A percentile compares a stretch with the other conserved stretches of the same genome.
These are phyloP conservation scores for Sarcophaga carnaria DNA, from an alignment of 2,888 invertebrate genomes.

Conservation along the genomic window DNA sequence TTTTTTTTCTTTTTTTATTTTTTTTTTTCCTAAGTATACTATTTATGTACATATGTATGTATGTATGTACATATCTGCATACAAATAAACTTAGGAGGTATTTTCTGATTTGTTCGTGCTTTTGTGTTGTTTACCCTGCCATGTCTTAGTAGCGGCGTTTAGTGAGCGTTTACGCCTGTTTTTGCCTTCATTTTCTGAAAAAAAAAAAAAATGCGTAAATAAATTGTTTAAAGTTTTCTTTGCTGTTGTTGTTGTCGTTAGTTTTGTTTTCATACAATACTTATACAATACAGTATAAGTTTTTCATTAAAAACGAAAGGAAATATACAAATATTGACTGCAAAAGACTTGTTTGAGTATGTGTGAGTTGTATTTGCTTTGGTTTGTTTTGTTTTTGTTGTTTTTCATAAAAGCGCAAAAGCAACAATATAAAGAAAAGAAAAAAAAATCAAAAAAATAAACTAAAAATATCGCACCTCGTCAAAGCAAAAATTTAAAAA, in stretches of 20 bases:
- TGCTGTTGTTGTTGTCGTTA: slow-evolving; percentile 42
- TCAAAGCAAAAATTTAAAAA: slow-evolving; percentile 37
- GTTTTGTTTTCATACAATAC: slow-evolving; percentile 40
- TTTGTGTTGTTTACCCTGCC: not conserved
- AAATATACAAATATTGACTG: slow-evolving; percentile 34
- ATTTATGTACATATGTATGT: not conserved
- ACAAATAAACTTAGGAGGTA: no score
- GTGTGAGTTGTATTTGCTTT: not conserved
- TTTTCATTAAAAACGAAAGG: no score
- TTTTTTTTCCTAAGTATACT: not conserved
- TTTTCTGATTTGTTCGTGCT: not conserved
- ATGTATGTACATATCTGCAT: not conserved
- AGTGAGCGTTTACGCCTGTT: not conserved
- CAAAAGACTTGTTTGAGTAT: slow-evolving; percentile 29
- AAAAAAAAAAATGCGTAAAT: slow-evolving; percentile 55
- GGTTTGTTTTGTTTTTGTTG: slow-evolving; percentile 30
- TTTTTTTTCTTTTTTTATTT: no score
- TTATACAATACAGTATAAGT: slow-evolving; percentile 13
- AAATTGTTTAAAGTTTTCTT: slow-evolving; percentile 20
- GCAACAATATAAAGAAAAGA: slow-evolving; percentile 17
- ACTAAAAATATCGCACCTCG: slow-evolving; percentile 37
- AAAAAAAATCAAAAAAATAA: slow-evolving; percentile 16
- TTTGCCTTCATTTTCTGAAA: slow-evolving; percentile 8
- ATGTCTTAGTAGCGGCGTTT: not conserved
- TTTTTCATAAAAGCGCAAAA: slow-evolving; percentile 22